Conservation (phyloP, 53 echinoderm and acorn worm species). For the Zoroaster sp. region DNA sequence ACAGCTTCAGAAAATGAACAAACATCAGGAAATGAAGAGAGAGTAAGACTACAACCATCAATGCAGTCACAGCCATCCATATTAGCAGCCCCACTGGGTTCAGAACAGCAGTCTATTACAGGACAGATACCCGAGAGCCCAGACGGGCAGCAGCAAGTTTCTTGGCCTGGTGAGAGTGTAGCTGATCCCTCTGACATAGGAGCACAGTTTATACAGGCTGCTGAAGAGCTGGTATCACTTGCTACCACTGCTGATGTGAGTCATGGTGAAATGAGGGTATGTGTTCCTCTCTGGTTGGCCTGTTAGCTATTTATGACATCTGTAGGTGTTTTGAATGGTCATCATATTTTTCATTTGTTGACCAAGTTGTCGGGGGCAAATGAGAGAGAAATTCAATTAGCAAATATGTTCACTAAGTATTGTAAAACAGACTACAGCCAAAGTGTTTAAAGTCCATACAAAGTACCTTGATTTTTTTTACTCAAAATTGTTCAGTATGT, state of each 20-base stretch:
- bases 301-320: too few species aligned
- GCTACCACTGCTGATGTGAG: not conserved
- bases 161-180: not conserved
- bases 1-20: not conserved
- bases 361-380: too few species aligned
- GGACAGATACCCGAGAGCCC: not conserved
- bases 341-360: too few species aligned
- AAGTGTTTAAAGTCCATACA: too few species aligned
- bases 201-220: not conserved
- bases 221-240: not conserved
- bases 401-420: too few species aligned
- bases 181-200: not conserved
- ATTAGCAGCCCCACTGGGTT: not conserved
- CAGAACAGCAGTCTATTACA: not conserved
- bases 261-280: not conserved
- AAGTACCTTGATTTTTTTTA: too few species aligned
- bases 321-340: too few species aligned
- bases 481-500: too few species aligned
- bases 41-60: too few species aligned
- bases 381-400: too few species aligned
- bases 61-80: not conserved
- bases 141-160: not conserved
- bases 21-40: not conserved
- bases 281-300: too few species aligned
- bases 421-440: too few species aligned